A percentile compares a stretch with the other conserved stretches of the same genome.
Conservation (phyloP, 2,888 invertebrate genomes). For the Stictocephala bisonia region DNA sequence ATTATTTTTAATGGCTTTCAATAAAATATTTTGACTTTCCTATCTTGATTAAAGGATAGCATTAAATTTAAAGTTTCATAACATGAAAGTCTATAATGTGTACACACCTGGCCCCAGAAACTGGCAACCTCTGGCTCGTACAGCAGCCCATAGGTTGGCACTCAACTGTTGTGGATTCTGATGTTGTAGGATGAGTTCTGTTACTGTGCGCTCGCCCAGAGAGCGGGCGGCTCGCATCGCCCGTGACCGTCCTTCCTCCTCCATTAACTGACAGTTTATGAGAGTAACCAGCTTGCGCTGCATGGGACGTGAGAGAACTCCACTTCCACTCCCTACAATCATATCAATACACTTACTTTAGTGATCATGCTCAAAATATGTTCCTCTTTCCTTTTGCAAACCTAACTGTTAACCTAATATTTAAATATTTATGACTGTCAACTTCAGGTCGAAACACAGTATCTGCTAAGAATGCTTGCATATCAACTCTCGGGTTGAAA, state of each 20-base stretch:
- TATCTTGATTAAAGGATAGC: no score
- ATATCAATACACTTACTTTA: constrained; percentile 45
- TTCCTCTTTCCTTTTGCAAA: background rate
- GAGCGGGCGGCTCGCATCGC: constrained; percentile 88
- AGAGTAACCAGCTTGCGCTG: constrained; percentile 94
- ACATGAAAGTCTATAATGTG: no score
- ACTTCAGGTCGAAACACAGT: no score
- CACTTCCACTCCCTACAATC: constrained; percentile 61
- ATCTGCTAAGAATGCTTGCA: no score
- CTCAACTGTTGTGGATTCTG: constrained; percentile 96
- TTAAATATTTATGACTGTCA: no score
- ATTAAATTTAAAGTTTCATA: no score
- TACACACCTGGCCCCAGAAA: constrained; percentile 88
- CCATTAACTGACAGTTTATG: constrained; percentile 91
- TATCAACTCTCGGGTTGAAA: no score
- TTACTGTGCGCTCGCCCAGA: constrained; percentile 94
- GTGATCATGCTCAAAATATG: constrained; percentile 25
- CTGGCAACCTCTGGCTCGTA: constrained; percentile 96
- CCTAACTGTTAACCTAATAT: constrained; percentile 1
- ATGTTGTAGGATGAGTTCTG: constrained; percentile 92
- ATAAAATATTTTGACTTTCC: no score
- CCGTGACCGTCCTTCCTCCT: constrained; percentile 85
- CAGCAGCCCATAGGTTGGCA: constrained; percentile 97
- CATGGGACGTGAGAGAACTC: constrained; percentile 87
- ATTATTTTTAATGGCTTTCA: no score